Base-by-base conservation (phyloP, 1,140 invertebrate genomes). In the Drosophila novamexicana region DNA sequence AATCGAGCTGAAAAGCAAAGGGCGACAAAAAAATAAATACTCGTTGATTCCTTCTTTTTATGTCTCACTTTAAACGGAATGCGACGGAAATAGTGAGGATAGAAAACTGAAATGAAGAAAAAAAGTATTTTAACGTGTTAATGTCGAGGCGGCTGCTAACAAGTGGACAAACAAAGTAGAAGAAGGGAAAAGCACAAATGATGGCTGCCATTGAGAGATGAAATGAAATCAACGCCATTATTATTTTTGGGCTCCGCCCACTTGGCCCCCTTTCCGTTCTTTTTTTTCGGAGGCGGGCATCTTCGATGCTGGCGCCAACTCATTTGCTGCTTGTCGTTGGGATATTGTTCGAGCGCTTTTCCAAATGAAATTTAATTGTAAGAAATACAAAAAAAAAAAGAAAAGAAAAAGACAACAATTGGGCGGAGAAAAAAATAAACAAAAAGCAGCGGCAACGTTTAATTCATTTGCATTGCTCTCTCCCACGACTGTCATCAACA, bases 191-290 rank as follows among this genome's bases (percentile, higher is more conserved):
- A 59, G 45, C 44, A 66, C 58, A 63, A 72, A 73, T 67, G 68
- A 72, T 59, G 68, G 32, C 67, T 37, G 71, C 50, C 42, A 77
- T 79, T 69, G 79, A 71, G 76, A 69, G 77, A 77, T 61, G 74
- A 79, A 86, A 79, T 86, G 76, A 82, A 86, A 88, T 86, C 83
- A 86, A 88, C 79, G 82, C 82, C 79, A 75, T 82, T 88, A 82
- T 86, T 88, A 86, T 79, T 88, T 86, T 53, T 77, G 64, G 22
- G 45, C 32, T 40, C 34, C 49, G 18, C 47, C 62, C 39, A 39
- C 36, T 39, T 69, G 29, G 61, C n/a, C 10, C 62, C 32, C 49
- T 10, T 47, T 36, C 10, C 36, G 16, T 12, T 50, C 1, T 18
- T 8, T 36, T 45, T 63, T 61, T 22, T 29, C 2, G 22, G 18